phyloP scores from a whole-genome alignment of 2,888 invertebrate genomes.

The Lordiphosa andalusiaca region DNA sequence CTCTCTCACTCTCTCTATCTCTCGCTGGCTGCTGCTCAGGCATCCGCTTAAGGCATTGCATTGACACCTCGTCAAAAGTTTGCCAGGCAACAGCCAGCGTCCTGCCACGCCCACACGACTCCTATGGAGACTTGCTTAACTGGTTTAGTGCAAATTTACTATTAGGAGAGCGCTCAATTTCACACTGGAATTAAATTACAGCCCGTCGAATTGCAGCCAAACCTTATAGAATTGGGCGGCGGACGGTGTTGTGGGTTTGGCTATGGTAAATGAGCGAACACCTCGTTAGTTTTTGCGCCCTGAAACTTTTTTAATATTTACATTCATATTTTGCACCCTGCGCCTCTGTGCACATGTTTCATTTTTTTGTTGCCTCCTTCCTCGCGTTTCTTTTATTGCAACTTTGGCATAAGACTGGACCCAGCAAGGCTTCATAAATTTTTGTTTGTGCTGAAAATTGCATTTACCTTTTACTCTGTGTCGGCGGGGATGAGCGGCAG shows the following conservation, averaged over 20 bases:
- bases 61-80: slow-evolving; percentile 73
- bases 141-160: slow-evolving; percentile 72
- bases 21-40: slow-evolving; percentile 12
- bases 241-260: slow-evolving; percentile 12
- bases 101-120: neutral
- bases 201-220: slow-evolving; percentile 55
- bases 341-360: slow-evolving; percentile 26
- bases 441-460: slow-evolving; percentile 72
- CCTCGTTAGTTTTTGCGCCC: slow-evolving; percentile 70
- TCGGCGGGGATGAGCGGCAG: slow-evolving; percentile 23
- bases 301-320: slow-evolving; percentile 76
- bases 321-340: slow-evolving; percentile 76
- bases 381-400: slow-evolving; percentile 40
- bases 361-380: slow-evolving; percentile 15
- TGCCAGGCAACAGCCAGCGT: slow-evolving; percentile 18
- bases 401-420: slow-evolving; percentile 32
- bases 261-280: slow-evolving; percentile 64
- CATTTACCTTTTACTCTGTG: slow-evolving; percentile 71
- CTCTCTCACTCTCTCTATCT: no score
- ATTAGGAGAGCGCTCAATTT: slow-evolving; percentile 72
- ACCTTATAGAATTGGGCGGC: neutral
- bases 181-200: slow-evolving; percentile 68
- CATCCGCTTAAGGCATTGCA: slow-evolving; percentile 50
- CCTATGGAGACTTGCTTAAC: slow-evolving; percentile 51
- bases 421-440: slow-evolving; percentile 54